Evolutionary conservation across 2,113 vertebrate species (phyloP).

Genomic region (Tupaia tana): DNA sequence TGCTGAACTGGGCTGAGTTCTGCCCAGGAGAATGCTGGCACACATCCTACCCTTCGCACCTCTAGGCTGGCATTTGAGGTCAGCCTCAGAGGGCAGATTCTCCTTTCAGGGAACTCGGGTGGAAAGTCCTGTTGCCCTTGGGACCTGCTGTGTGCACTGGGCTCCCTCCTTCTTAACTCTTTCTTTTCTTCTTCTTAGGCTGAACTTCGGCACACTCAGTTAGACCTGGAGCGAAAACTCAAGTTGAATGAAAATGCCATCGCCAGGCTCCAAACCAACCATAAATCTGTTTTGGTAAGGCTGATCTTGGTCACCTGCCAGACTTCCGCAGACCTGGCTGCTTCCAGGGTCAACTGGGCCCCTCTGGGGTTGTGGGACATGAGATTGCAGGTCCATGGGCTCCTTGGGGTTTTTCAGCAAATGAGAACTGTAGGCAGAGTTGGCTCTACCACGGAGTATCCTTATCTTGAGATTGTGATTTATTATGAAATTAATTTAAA

Average conservation of each 20-base stretch:
- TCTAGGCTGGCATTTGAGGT: not conserved
- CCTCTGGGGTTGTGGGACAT: not conserved
- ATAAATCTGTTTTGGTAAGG: constrained; percentile 88
- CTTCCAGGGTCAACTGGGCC: not conserved
- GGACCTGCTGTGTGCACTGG: not conserved
- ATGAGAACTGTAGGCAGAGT: not conserved
- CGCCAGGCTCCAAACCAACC: constrained; percentile 89
- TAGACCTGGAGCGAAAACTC: constrained; percentile 86
- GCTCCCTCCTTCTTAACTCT: not conserved
- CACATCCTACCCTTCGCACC: not conserved
- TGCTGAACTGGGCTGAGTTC: not conserved
- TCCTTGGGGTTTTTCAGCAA: not conserved
- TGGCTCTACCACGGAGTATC: not conserved
- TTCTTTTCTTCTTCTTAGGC: constrained; percentile 79
- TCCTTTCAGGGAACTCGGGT: not conserved
- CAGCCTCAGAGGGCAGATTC: not conserved
- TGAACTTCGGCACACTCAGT: constrained; percentile 85
- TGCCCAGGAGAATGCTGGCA: not conserved
- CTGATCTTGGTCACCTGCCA: not conserved
- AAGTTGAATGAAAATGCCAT: constrained; percentile 89
- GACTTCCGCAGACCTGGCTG: not conserved
- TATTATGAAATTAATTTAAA: not conserved
- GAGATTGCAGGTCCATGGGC: accelerated
- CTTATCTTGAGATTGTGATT: not conserved
- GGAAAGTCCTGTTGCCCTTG: accelerated